phyloP scores from a whole-genome alignment of 2,797 vertebrate genomes.

The Syngnathus acus region DNA sequence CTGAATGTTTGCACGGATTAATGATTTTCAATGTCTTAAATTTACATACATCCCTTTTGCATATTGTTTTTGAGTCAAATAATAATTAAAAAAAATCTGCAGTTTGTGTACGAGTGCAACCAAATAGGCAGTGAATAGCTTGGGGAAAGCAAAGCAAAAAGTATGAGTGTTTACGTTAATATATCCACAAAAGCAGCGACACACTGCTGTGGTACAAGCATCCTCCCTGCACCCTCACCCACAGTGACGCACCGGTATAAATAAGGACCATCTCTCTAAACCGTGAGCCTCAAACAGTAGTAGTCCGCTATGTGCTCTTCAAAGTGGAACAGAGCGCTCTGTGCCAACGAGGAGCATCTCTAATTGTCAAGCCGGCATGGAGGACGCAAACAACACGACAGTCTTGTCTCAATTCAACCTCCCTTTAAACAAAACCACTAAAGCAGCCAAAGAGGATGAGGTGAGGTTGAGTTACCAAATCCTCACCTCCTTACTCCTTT shows the following conservation, averaged over 20 bases:
- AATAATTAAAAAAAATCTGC: no score
- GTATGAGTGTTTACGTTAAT: no score
- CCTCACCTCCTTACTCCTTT: slow-evolving; percentile 77
- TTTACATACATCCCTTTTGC: no score
- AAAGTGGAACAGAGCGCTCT: slow-evolving; percentile 25
- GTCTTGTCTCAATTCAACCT: slow-evolving; percentile 41
- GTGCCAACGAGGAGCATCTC: slow-evolving; percentile 15
- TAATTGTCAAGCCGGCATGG: slow-evolving; percentile 43
- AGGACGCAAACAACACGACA: slow-evolving; percentile 57
- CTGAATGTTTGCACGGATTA: no score
- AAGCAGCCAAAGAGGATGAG: slow-evolving; percentile 37
- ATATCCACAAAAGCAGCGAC: background rate
- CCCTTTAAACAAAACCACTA: slow-evolving; percentile 24
- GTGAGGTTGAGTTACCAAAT: slow-evolving; percentile 72
- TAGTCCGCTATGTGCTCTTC: slow-evolving; percentile 36
- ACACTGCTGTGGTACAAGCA: background rate
- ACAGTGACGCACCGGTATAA: slow-evolving; percentile 49
- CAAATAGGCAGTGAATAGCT: background rate
- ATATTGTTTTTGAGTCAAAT: no score
- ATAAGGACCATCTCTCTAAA: slow-evolving; percentile 37
- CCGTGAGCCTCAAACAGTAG: slow-evolving; percentile 19
- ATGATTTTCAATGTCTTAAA: no score
- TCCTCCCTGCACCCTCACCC: background rate
- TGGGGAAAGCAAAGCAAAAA: background rate
- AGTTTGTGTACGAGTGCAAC: background rate